phyloP scores from a whole-genome alignment of 2,113 vertebrate species.

The Pachycephala philippinensis region DNA sequence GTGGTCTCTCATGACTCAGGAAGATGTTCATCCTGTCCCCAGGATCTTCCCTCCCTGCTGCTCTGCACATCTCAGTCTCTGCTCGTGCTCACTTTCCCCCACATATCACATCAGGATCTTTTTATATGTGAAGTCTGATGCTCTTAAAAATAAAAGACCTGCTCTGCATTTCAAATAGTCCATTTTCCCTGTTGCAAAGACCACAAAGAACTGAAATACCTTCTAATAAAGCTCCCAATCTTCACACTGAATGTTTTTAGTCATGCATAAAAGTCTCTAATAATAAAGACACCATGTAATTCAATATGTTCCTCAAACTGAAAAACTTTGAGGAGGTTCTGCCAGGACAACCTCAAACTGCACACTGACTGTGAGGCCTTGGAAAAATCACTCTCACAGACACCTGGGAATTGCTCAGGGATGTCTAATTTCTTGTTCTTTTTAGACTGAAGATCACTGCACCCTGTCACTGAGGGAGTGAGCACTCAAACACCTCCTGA shows the following conservation, averaged over 20 bases:
- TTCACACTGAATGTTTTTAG: neutral
- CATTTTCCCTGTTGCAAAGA: neutral
- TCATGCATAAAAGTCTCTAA: neutral
- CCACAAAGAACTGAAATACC: neutral
- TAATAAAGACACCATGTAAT: neutral
- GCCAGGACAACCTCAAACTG: neutral
- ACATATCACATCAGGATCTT: neutral
- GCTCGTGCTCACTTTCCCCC: neutral
- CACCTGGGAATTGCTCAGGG: neutral
- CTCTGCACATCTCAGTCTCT: neutral
- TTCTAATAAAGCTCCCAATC: neutral
- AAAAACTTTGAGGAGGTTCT: neutral
- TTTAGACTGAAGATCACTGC: neutral
- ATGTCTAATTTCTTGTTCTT: neutral
- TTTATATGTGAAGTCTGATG: neutral
- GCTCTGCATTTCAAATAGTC: neutral
- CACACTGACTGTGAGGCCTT: neutral
- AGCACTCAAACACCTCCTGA: neutral
- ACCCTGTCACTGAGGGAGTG: neutral
- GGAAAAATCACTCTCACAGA: neutral
- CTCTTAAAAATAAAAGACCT: neutral
- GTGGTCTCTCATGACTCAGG: neutral
- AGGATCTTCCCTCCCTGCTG: neutral
- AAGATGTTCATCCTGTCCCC: neutral
- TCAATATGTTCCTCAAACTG: neutral